Base-by-base conservation (phyloP, 2,888 invertebrate species). In the Reticulitermes lucifugus region DNA sequence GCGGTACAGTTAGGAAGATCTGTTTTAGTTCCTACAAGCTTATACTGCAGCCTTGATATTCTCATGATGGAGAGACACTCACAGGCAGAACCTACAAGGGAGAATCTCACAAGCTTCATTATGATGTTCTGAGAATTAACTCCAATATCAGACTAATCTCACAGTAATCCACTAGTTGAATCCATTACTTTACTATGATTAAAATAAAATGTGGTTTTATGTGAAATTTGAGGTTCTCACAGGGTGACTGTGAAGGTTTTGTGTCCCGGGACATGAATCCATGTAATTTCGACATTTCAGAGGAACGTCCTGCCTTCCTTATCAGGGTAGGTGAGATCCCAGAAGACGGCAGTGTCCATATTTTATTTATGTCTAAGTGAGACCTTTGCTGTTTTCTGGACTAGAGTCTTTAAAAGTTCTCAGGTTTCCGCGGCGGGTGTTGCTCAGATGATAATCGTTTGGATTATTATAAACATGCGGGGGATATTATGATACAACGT, bases 1-100 rank as follows among this genome's bases (percentile, higher is more conserved):
- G 14, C 14, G 18, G 18, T 18, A 55, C 14, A 55, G 7, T 7
- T n/a, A 65, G 6, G 6, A 65, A 65, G 65, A 1, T 65, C 65
- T 65, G 65, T 65, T 65, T 65, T 65, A 65, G n/a, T 65, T 65
- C n/a, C 65, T 65, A 65, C 9, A n/a, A n/a, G 65, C 65, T 65
- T 25, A 25, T 65, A 25, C 65, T 65, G 65, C n/a, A 25, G 12
- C 3, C 4, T 25, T 65, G 12, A 65, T 25, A n/a, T 65, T 25
- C 25, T 25, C 65, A 65, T 25, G 25, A n/a, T 25, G 25, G n/a
- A 25, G 25, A 5, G 12, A 5, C 25, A 25, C 65, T 65, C 25
- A 7, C 1, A n/a, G 25, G 25, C 5, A n/a, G n/a, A 55, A 55
- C 14, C 18, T 14, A 2, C 5, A 18, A 1, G 55, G n/a, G 65